Evolutionary conservation across 2,888 invertebrate genomes (phyloP).

Genomic region (Emmelina monodactyla): DNA sequence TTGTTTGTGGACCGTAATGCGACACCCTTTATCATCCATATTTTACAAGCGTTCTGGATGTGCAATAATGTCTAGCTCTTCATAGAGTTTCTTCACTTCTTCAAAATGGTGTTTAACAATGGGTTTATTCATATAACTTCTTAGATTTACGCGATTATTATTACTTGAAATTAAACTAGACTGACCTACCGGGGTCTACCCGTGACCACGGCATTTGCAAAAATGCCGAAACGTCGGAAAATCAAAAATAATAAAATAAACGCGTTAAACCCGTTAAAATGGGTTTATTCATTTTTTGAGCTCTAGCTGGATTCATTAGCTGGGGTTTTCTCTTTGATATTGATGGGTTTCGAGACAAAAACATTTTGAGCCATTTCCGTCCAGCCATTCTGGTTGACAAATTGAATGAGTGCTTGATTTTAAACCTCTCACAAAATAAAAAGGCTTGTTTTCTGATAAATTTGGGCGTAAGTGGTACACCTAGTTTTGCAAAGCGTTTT

Average conservation of each 20-base stretch:
- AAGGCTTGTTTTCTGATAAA: conserved; percentile 16
- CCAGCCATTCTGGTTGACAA: no score
- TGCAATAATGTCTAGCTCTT: conserved; percentile 14
- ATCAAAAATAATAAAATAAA: no score
- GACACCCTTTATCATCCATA: conserved; percentile 15
- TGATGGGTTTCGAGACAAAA: conserved; percentile 8
- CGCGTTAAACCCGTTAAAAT: no score
- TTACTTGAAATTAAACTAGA: no score
- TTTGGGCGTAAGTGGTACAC: conserved; percentile 20
- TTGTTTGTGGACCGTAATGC: conserved; percentile 16
- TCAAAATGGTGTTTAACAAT: conserved; percentile 17
- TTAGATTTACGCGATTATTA: no score
- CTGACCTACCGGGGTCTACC: no score
- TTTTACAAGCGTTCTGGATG: conserved; percentile 17
- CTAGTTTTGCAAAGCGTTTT: conserved; percentile 19
- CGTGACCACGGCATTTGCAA: no score
- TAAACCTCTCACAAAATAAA: conserved; percentile 6
- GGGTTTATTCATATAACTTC: no score
- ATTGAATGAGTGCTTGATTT: conserved; percentile 7
- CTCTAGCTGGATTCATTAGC: conserved; percentile 16
- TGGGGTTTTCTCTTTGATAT: conserved; percentile 12
- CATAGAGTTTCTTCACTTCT: conserved; percentile 15
- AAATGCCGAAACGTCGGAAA: no score
- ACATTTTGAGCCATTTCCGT: conserved; percentile 7
- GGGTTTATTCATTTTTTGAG: conserved; percentile 17